Evolutionary conservation across 1,140 invertebrate species (phyloP).

Genomic region (Heliothis subflexa): DNA sequence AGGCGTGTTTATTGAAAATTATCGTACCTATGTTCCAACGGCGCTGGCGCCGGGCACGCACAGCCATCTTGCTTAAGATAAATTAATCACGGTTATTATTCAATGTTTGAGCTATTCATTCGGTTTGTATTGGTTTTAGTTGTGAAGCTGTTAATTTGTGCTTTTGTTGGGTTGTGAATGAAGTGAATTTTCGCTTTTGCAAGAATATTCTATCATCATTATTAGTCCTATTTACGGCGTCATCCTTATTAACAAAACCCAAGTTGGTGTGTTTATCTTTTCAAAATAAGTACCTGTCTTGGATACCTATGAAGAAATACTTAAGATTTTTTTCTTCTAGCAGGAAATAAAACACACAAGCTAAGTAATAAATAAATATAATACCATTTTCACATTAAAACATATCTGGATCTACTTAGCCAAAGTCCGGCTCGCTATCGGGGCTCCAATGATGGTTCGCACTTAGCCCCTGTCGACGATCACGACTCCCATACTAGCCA

Average conservation of each 20-base stretch:
- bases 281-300: too few species aligned
- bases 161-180: background rate
- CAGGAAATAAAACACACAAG: background rate
- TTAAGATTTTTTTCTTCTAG: too few species aligned
- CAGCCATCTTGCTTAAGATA: slow-evolving; percentile 45
- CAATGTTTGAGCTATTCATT: slow-evolving; percentile 39
- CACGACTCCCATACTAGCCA: slow-evolving; percentile 45
- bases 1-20: slow-evolving; percentile 58
- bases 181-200: too few species aligned
- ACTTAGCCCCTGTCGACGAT: slow-evolving; percentile 42
- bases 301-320: too few species aligned
- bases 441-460: slow-evolving; percentile 40
- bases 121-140: slow-evolving; percentile 12
- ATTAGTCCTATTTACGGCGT: too few species aligned
- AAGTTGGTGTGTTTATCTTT: too few species aligned
- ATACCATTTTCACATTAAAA: slow-evolving; percentile 30
- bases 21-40: slow-evolving; percentile 41
- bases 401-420: slow-evolving; percentile 22
- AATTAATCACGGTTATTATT: slow-evolving; percentile 54
- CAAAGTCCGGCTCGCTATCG: slow-evolving; percentile 40
- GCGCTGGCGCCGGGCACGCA: slow-evolving; percentile 42
- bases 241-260: too few species aligned
- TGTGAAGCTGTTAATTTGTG: slow-evolving; percentile 3
- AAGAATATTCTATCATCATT: background rate
- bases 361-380: background rate